These are phyloP conservation scores for Cepphus grylle DNA, from an alignment of 2,113 vertebrate species.

Conservation along the genomic window DNA sequence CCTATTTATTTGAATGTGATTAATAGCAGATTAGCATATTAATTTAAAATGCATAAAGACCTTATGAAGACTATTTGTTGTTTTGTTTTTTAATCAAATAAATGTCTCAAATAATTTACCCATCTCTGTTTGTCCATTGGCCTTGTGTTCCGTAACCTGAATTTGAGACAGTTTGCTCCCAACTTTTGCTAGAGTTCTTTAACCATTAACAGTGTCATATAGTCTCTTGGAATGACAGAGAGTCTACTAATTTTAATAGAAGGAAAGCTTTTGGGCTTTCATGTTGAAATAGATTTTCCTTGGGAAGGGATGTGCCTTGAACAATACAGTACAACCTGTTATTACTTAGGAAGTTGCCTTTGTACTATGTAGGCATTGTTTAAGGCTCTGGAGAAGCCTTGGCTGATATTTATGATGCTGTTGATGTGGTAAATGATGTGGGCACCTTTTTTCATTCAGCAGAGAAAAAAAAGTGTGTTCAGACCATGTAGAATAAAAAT, in stretches of 20 bases:
- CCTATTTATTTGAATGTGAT: not conserved
- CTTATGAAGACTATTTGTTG: not conserved
- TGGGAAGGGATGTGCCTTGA: not conserved
- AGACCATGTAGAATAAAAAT: not conserved
- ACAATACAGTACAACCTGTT: not conserved
- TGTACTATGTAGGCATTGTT: not conserved
- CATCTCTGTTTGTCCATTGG: not conserved
- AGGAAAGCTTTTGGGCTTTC: not conserved
- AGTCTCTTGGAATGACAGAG: not conserved
- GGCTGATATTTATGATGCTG: not conserved
- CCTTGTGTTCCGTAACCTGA: not conserved
- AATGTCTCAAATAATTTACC: not conserved
- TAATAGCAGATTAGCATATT: not conserved
- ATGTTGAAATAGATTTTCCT: not conserved
- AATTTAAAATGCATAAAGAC: not conserved
- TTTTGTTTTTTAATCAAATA: not conserved
- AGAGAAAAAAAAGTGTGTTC: not conserved
- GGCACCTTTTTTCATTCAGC: not conserved
- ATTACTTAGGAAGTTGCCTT: not conserved
- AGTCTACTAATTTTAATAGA: not conserved
- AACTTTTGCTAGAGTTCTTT: not conserved
- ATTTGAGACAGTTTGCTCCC: not conserved
- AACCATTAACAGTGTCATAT: not conserved
- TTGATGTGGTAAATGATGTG: not conserved
- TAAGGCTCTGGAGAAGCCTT: not conserved